Conservation (phyloP, 2,113 vertebrate species). For the Pipa parva region DNA sequence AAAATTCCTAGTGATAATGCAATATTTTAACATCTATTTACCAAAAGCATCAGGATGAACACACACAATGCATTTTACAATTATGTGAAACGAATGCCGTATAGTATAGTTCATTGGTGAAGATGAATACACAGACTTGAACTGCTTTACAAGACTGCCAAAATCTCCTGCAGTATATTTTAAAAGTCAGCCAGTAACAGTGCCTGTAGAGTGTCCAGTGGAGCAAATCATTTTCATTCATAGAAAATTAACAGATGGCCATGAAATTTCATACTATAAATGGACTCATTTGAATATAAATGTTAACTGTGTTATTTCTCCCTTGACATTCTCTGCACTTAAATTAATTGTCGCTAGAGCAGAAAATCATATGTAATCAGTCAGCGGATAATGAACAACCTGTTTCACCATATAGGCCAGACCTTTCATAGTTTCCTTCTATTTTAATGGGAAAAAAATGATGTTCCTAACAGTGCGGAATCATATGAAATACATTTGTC, state of each 20-base stretch:
- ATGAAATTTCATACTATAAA: slow-evolving; percentile 54
- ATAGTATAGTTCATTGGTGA: no score
- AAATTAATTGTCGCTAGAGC: slow-evolving; percentile 59
- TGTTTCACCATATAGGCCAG: slow-evolving; percentile 29
- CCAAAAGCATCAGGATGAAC: no score
- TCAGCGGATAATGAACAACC: slow-evolving; percentile 52
- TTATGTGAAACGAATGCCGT: no score
- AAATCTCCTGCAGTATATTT: slow-evolving; percentile 18
- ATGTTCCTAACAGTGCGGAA: background rate
- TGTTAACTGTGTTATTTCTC: slow-evolving; percentile 57
- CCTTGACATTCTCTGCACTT: slow-evolving; percentile 53
- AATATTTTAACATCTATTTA: no score
- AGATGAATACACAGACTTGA: no score
- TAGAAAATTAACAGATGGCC: slow-evolving; percentile 55
- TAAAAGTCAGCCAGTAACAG: slow-evolving; percentile 46
- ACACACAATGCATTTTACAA: no score
- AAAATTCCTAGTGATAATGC: no score
- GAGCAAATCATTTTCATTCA: slow-evolving; percentile 45
- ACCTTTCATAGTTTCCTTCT: background rate
- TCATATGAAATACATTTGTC: background rate
- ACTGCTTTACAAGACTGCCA: background rate
- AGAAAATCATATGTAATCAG: slow-evolving; percentile 52
- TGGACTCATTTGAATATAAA: slow-evolving; percentile 60
- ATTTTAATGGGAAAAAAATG: background rate
- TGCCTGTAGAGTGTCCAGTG: slow-evolving; percentile 44